Evolutionary conservation across 2,888 invertebrate species (phyloP), one percentile per base, ranked within the genome.

Genomic region (Ellobium chinense): DNA sequence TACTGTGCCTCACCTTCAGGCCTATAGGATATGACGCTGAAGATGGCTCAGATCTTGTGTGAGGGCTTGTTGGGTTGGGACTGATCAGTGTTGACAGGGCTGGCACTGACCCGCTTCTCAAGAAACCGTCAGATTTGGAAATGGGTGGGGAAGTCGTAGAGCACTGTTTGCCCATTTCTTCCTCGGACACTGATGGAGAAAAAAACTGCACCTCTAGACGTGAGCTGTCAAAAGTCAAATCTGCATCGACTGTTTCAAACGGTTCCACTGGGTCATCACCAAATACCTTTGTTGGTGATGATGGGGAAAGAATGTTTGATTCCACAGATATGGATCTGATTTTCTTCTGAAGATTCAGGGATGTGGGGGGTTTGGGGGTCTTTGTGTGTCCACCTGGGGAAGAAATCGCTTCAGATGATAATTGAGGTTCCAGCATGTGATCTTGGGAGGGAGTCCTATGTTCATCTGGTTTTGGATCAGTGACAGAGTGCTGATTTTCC

Each of bases 61-160:
- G 58, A 7, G 36, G 4, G 12, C 1, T 7, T 34, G 24, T 21
- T 4, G 34, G 34, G 18, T 18, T 29, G 31, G 21, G 31, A 58
- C 36, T 70, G 4, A 31, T 1, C 12, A 56, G 21, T 18, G 74
- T 27, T 0, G 39, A 21, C 31, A 82, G 74, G 7, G 60, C 27
- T 56, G 66, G 69, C 37, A 65, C 21, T 21, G 68, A 69, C 21
- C 63, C 81, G 37, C 63, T 36, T 4, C 75, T 29, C 37, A 46
- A 24, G 29, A 75, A 68, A 3, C 60, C 39, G 9, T 69, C 65
- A 21, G 46, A 56, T 27, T 65, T 34, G 21, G 58, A 18, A 1
- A 12, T 63, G 27, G 54, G 34, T 37, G 58, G 76, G 27, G 69
- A 68, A 5, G 77, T 24, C 46, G 65, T 34, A 36, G 56, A 72